A percentile compares a stretch with the other conserved stretches of the same genome.
These are phyloP conservation scores for Gymnocypris eckloni DNA, from an alignment of 2,797 vertebrate species.

Conservation along the genomic window DNA sequence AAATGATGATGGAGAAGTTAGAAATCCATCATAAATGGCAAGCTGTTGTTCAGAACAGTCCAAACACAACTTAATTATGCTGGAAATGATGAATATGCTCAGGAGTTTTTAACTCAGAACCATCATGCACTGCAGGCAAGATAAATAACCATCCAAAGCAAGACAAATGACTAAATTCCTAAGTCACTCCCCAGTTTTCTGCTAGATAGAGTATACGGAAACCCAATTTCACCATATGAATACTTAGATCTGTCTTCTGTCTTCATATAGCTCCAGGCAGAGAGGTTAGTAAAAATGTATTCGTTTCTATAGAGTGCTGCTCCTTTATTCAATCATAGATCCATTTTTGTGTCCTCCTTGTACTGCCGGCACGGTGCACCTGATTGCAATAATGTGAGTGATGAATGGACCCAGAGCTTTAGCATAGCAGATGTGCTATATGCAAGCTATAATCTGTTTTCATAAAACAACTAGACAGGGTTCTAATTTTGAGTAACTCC, in stretches of 20 bases:
- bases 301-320: constrained; percentile 67
- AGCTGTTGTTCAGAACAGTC: constrained; percentile 54
- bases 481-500: constrained; percentile 68
- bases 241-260: constrained; percentile 68
- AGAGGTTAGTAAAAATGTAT: constrained; percentile 70
- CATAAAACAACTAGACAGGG: constrained; percentile 71
- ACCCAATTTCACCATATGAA: constrained; percentile 71
- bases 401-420: constrained; percentile 67
- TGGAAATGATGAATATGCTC: constrained; percentile 61
- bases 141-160: constrained; percentile 62
- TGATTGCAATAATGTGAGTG: constrained; percentile 75
- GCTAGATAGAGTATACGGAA: constrained; percentile 64
- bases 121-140: constrained; percentile 57
- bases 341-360: constrained; percentile 61
- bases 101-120: constrained; percentile 58
- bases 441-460: constrained; percentile 72
- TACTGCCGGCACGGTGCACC: constrained; percentile 66
- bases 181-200: constrained; percentile 64
- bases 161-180: constrained; percentile 67
- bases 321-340: constrained; percentile 74
- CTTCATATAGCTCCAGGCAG: constrained; percentile 65
- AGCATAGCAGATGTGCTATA: constrained; percentile 70
- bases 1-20: constrained; percentile 53
- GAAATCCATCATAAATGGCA: constrained; percentile 45
- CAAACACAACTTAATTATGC: constrained; percentile 56